Percentiles rank a stretch among this genome's conserved stretches.
These are phyloP conservation scores for Rhabditoides inermis DNA, from an alignment of 2,888 invertebrate genomes.

Conservation along the genomic window DNA sequence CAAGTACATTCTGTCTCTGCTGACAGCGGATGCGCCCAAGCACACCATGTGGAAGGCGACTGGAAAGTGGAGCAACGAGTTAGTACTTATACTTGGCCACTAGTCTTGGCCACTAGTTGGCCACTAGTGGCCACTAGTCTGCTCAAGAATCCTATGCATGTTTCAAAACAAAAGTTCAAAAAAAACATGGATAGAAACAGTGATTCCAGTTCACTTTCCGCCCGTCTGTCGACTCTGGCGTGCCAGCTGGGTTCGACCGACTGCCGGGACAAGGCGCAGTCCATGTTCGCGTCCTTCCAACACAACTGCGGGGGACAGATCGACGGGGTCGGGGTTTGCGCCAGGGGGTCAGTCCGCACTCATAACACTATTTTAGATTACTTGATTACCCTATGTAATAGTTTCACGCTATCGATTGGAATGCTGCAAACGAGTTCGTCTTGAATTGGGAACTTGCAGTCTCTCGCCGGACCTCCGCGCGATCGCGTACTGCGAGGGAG, in stretches of 20 bases:
- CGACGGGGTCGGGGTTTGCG: too few species aligned
- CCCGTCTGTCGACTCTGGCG: slow-evolving; percentile 10
- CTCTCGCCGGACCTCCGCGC: slow-evolving; percentile 13
- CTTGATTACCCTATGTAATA: too few species aligned
- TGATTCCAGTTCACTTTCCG: slow-evolving; percentile 11
- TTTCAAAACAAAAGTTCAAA: too few species aligned
- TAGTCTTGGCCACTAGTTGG: too few species aligned
- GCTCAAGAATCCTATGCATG: too few species aligned
- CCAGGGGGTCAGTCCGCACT: too few species aligned
- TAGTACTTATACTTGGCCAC: not conserved
- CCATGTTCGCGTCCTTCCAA: slow-evolving; percentile 11
- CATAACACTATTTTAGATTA: too few species aligned
- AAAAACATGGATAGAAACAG: not conserved
- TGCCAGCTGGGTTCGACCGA: slow-evolving; percentile 6
- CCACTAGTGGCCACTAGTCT: too few species aligned
- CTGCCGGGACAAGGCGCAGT: slow-evolving; percentile 2
- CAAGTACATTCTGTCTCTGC: too few species aligned
- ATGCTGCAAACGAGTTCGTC: slow-evolving; percentile 12
- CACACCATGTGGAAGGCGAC: slow-evolving; percentile 8
- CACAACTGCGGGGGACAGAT: slow-evolving; percentile 8
- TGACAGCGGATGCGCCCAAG: slow-evolving; percentile 3
- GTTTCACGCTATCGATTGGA: slow-evolving; percentile 11
- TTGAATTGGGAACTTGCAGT: slow-evolving; percentile 1
- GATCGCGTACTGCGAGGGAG: slow-evolving; percentile 15
- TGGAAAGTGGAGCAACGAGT: slow-evolving; percentile 16